Evolutionary conservation across 2,113 vertebrate genomes (phyloP).

Genomic region (Xiphophorus hellerii): DNA sequence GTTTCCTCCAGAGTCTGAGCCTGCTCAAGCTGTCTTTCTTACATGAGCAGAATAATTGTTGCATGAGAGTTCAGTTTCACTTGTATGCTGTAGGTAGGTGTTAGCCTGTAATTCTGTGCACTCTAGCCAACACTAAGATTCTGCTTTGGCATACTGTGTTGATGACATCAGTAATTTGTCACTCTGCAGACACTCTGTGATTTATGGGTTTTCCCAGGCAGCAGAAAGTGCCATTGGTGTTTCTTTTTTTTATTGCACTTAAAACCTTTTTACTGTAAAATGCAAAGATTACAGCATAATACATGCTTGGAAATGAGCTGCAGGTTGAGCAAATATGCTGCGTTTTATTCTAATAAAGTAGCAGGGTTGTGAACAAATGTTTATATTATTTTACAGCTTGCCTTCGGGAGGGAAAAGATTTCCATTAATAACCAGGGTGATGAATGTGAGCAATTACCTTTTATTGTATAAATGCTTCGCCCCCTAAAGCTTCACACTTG

Average conservation of each 20-base stretch:
- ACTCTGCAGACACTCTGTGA: conserved; percentile 63
- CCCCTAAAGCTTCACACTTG: conserved; percentile 46
- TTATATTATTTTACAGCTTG: conserved; percentile 73
- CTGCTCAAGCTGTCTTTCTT: background rate
- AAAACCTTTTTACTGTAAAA: conserved; percentile 69
- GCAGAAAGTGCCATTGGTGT: conserved; percentile 59
- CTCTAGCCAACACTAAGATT: conserved; percentile 40
- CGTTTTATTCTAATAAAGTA: conserved; percentile 69
- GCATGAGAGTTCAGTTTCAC: conserved; percentile 20
- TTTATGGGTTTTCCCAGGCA: conserved; percentile 70
- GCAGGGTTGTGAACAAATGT: conserved; percentile 68
- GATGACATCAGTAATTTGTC: conserved; percentile 75
- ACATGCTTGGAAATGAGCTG: conserved; percentile 62
- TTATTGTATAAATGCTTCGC: conserved; percentile 55
- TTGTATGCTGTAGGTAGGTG: conserved; percentile 28
- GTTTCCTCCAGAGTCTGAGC: too few relatives aligned
- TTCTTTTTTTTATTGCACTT: conserved; percentile 69
- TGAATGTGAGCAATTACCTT: conserved; percentile 69
- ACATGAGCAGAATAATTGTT: background rate
- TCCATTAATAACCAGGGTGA: conserved; percentile 65
- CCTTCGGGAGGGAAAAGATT: conserved; percentile 65
- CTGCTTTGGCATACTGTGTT: conserved; percentile 50
- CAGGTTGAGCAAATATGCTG: conserved; percentile 57
- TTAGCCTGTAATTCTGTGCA: conserved; percentile 24
- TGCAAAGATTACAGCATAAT: conserved; percentile 69